Percentiles rank a stretch among this genome's conserved stretches.
Conservation (phyloP, 2,797 vertebrate genomes). For the Acrossocheilus fasciatus region DNA sequence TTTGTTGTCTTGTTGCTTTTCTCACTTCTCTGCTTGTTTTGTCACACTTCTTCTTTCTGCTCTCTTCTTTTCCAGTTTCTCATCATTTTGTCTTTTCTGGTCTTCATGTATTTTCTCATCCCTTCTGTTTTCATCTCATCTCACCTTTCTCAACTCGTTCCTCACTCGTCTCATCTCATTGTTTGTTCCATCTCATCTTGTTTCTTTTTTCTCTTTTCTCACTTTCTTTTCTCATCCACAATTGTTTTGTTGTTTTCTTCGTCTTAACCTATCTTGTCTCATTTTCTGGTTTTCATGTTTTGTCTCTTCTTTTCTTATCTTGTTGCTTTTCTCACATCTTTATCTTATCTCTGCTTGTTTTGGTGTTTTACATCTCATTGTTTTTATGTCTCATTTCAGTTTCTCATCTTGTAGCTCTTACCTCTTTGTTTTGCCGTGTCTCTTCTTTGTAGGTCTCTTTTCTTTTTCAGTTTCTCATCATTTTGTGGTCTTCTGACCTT, state of each 20-base stretch:
- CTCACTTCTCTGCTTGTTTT: background rate
- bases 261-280: background rate
- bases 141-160: background rate
- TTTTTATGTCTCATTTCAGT: background rate
- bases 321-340: background rate
- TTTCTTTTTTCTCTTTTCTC: slow-evolving; percentile 1
- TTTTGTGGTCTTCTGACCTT: background rate
- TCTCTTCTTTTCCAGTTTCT: background rate
- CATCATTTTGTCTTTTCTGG: background rate
- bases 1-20: background rate
- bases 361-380: background rate
- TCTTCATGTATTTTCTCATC: background rate
- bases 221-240: background rate
- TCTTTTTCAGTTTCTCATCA: background rate
- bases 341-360: background rate
- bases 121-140: background rate
- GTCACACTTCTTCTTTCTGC: background rate
- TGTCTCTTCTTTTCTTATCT: background rate
- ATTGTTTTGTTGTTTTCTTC: background rate
- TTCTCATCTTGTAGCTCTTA: background rate
- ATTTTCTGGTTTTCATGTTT: background rate
- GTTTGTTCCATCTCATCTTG: background rate
- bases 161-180: background rate
- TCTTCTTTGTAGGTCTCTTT: background rate
- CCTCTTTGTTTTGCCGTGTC: background rate